phyloP scores from a whole-genome alignment of 2,113 vertebrate species.

The Python bivittatus region DNA sequence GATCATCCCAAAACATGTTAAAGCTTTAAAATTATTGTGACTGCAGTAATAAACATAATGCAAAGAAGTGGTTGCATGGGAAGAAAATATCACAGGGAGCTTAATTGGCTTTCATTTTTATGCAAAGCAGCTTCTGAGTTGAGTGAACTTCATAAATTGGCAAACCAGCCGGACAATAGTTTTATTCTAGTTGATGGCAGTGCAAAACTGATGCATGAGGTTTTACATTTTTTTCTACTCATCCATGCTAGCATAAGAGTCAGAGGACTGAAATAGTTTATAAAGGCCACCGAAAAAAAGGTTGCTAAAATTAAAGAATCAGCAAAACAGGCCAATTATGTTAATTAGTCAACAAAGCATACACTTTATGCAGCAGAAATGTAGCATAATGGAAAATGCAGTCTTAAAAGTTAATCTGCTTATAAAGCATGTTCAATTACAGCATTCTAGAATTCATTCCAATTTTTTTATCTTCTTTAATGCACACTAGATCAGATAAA shows the following conservation, averaged over 20 bases:
- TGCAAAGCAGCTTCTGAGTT: background rate
- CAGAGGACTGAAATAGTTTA: conserved; percentile 4
- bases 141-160: background rate
- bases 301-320: conserved; percentile 19
- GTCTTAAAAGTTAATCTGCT: background rate
- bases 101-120: conserved; percentile 40
- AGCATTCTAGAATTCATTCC: accelerated
- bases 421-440: background rate
- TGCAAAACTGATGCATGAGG: background rate
- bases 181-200: conserved; percentile 23
- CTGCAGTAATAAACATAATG: background rate
- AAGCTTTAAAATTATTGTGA: background rate
- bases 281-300: background rate
- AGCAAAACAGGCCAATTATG: conserved; percentile 11
- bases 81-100: background rate
- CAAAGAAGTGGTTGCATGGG: background rate
- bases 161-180: background rate
- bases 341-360: conserved; percentile 10
- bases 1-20: conserved; percentile 10
- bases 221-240: background rate
- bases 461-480: background rate
- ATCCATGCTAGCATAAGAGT: conserved; percentile 18
- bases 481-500: accelerated
- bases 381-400: background rate
- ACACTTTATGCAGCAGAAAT: background rate